Percentiles rank a stretch among this genome's conserved stretches.
These are phyloP conservation scores for Acanthococcus lagerstroemiae DNA, from an alignment of 2,888 invertebrate species.

Conservation along the genomic window DNA sequence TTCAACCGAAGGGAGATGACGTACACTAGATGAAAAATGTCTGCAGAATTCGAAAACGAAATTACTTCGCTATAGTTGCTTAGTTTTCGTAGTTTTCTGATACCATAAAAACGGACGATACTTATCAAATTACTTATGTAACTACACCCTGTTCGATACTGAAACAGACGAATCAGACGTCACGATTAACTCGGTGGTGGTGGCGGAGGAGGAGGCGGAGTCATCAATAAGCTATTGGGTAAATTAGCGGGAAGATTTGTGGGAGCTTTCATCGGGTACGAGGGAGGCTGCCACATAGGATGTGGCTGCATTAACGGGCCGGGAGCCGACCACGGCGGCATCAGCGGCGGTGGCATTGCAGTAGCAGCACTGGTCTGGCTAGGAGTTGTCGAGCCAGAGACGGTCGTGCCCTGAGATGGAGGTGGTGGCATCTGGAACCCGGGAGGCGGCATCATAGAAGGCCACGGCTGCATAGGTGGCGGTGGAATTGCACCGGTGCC, in stretches of 20 bases:
- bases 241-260: conserved; percentile 38
- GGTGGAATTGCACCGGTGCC: conserved; percentile 41
- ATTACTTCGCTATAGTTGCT: no score
- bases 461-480: conserved; percentile 39
- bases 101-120: no score
- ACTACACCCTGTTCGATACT: no score
- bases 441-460: conserved; percentile 36
- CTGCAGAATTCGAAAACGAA: no score
- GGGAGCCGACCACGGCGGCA: conserved; percentile 3
- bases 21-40: no score
- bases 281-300: conserved; percentile 11
- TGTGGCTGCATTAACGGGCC: neutral
- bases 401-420: neutral
- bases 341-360: conserved; percentile 27
- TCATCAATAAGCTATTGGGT: conserved; percentile 36
- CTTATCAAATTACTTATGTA: no score
- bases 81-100: no score
- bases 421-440: conserved; percentile 13
- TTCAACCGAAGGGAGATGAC: no score
- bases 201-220: conserved; percentile 40
- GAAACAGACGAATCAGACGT: no score
- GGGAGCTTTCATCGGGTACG: conserved; percentile 5
- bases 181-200: conserved; percentile 43
- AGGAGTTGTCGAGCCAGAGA: neutral
- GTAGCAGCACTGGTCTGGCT: neutral